These are phyloP conservation scores for Synergus gifuensis DNA, from an alignment of 2,888 invertebrate genomes.

Conservation along the genomic window DNA sequence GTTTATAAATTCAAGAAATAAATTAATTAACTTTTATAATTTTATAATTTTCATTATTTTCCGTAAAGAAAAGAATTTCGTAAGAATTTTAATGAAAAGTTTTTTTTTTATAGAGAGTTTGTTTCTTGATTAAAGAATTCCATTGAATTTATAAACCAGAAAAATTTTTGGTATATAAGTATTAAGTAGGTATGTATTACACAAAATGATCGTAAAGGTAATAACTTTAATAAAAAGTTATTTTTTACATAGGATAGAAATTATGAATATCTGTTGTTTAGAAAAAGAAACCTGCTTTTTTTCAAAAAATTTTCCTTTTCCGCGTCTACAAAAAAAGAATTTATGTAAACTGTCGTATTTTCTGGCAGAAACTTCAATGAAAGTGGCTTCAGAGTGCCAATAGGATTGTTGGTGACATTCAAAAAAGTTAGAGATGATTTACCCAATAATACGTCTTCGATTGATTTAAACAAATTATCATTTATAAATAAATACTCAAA, in stretches of 20 bases:
- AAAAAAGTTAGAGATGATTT: background rate
- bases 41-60: too few relatives aligned
- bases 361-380: conserved; percentile 24
- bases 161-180: too few relatives aligned
- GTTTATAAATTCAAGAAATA: background rate
- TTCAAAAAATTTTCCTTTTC: background rate
- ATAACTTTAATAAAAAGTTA: too few relatives aligned
- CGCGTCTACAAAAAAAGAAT: background rate
- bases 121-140: too few relatives aligned
- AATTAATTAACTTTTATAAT: too few relatives aligned
- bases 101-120: too few relatives aligned
- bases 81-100: too few relatives aligned
- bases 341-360: background rate
- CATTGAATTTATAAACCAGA: too few relatives aligned
- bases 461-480: background rate
- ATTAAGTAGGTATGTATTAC: too few relatives aligned
- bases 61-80: too few relatives aligned
- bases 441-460: background rate
- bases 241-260: background rate
- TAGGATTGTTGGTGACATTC: background rate
- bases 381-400: background rate
- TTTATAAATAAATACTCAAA: background rate
- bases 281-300: background rate
- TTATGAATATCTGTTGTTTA: background rate
- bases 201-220: too few relatives aligned